Percentiles rank a stretch among this genome's conserved stretches.
Evolutionary conservation across 2,797 vertebrate genomes (phyloP).

Genomic region (Phrynocephalus guinanensis): DNA sequence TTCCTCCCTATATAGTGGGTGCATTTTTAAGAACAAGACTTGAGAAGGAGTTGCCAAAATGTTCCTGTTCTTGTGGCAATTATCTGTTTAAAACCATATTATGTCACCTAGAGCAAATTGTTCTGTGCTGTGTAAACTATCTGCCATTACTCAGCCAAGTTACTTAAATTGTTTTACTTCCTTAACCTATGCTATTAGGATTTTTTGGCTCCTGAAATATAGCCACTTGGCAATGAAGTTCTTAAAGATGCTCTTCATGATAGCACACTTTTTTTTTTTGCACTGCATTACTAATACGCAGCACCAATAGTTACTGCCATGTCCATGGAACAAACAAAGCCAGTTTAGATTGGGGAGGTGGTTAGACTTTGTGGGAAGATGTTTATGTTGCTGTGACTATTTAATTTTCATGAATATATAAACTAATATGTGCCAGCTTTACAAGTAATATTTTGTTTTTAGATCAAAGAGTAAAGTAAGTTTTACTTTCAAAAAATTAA

Average conservation of each 20-base stretch:
- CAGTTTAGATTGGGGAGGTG: background rate
- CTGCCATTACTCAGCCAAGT: background rate
- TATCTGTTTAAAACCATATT: background rate
- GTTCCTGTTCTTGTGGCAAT: background rate
- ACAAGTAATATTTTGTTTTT: conserved; percentile 25
- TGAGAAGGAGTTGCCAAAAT: background rate
- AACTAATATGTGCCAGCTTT: conserved; percentile 33
- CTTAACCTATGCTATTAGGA: background rate
- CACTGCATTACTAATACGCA: conserved; percentile 13
- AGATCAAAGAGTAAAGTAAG: conserved; percentile 36
- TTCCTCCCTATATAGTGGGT: background rate
- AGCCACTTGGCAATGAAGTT: conserved; percentile 18
- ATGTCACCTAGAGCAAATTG: background rate
- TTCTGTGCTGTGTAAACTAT: background rate
- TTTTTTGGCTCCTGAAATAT: background rate
- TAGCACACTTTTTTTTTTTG: conserved; percentile 18
- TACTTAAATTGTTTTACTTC: background rate
- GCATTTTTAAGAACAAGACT: conserved; percentile 42
- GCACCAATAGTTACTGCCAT: conserved; percentile 20
- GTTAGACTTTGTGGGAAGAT: background rate
- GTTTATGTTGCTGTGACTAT: background rate
- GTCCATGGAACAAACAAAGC: background rate
- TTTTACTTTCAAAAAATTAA: conserved; percentile 45
- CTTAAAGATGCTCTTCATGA: conserved; percentile 43
- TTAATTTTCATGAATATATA: background rate